Evolutionary conservation across 2,888 invertebrate genomes (phyloP), one percentile per base, ranked within the genome.

Genomic region (Dicyrtomina minuta): DNA sequence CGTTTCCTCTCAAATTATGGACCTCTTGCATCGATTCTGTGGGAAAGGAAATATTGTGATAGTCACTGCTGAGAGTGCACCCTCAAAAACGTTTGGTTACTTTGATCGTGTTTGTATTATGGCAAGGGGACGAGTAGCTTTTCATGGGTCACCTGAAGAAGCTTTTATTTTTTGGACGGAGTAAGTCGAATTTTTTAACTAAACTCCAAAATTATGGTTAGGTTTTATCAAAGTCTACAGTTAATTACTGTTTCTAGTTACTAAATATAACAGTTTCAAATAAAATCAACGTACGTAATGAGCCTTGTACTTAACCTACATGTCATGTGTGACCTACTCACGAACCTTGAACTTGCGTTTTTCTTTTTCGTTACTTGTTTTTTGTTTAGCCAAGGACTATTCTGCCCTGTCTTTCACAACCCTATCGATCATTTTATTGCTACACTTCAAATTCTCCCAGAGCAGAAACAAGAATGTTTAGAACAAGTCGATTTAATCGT

Each of bases 61-160:
- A 6, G 17, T 43, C 1, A 22, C 44, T 3, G 12, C 20, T 12
- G 12, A 61, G 26, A 2, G 2, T 22, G 10, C 46, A 12, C 2
- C 4, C 2, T 26, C 61, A 2, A 15, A 22, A n/a, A 26, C 46
- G 22, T 46, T 61, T 6, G 15, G 13, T 24, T 10, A 12, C 12
- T 26, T 46, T n/a, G 46, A 61, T 15, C 8, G n/a, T n/a, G 17
- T 61, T 17, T 61, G 44, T 49, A 2, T 61, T 15, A 44, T 61
- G 61, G 24, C 61, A 6, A 24, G 46, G 43, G 46, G 46, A 15
- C 61, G 20, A 10, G 26, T 61, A 26, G 46, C 24, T n/a, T 61
- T 61, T 46, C 26, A 46, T 24, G 61, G 61, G 26, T 24, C n/a
- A n/a, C 13, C 43, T 2, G 10, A 26, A 15, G 26, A 61, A 15